Evolutionary conservation across 2,113 vertebrate genomes (phyloP).

Genomic region (Corythaeola cristata): DNA sequence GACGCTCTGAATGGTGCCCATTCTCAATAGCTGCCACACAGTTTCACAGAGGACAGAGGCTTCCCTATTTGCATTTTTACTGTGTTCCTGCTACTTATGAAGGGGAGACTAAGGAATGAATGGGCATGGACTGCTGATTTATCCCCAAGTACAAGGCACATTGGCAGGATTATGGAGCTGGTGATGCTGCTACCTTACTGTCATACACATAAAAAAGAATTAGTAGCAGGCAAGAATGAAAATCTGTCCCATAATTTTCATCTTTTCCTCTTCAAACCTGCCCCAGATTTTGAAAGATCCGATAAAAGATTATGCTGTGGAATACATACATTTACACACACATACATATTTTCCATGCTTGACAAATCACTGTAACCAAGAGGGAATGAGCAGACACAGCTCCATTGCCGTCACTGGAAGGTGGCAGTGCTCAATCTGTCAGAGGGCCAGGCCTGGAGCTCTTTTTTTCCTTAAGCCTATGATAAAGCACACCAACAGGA

Average conservation of each 20-base stretch:
- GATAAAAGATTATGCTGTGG: neutral
- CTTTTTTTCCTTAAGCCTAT: neutral
- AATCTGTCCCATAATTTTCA: neutral
- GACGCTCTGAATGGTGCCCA: conserved; percentile 5
- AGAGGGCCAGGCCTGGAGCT: neutral
- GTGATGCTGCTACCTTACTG: neutral
- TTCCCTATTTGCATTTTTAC: conserved; percentile 33
- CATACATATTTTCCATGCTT: neutral
- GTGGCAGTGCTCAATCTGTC: conserved; percentile 15
- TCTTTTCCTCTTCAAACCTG: neutral
- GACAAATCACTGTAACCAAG: neutral
- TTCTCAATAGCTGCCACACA: neutral
- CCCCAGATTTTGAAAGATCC: neutral
- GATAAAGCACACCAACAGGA: neutral
- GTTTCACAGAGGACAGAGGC: conserved; percentile 42
- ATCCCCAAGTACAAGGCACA: neutral
- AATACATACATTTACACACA: neutral
- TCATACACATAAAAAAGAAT: neutral
- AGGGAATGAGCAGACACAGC: neutral
- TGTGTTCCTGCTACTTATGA: neutral
- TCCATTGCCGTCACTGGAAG: neutral
- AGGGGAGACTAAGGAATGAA: conserved; percentile 6
- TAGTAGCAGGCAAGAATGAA: neutral
- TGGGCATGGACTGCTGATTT: conserved; percentile 9
- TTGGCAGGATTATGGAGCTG: neutral